Percentiles rank a stretch among this genome's conserved stretches.
Conservation (phyloP, 2,888 invertebrate genomes). For the Cryptocephalus primarius region DNA sequence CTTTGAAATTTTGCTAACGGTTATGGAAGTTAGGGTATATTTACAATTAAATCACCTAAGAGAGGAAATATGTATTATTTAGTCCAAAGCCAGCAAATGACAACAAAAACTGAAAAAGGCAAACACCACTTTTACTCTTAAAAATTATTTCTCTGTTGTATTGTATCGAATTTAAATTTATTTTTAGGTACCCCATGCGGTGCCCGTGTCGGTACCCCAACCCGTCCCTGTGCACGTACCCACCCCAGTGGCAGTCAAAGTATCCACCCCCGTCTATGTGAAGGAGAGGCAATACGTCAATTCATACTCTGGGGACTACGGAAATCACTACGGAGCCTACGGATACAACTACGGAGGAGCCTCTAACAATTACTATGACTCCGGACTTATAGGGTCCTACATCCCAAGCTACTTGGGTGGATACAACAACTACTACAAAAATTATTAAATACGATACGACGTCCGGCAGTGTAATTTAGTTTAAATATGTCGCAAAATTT, state of each 20-base stretch:
- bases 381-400: slow-evolving; percentile 4
- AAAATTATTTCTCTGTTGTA: neutral
- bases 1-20: too few species aligned
- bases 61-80: too few species aligned
- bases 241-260: slow-evolving; percentile 18
- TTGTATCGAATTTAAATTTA: neutral
- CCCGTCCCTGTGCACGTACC: slow-evolving; percentile 21
- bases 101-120: neutral
- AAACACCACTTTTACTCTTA: neutral
- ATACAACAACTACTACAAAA: neutral
- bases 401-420: slow-evolving; percentile 4
- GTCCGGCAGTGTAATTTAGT: too few species aligned
- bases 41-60: too few species aligned
- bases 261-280: slow-evolving; percentile 15
- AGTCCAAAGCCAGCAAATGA: too few species aligned
- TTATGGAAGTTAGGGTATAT: too few species aligned
- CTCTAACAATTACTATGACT: neutral
- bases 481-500: too few species aligned
- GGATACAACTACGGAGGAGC: neutral
- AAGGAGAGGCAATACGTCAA: slow-evolving; percentile 1
- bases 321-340: neutral
- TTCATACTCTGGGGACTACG: neutral
- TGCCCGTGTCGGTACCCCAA: slow-evolving; percentile 19
- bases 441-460: too few species aligned
- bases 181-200: slow-evolving; percentile 8